Conservation (phyloP, 2,888 invertebrate species). For the Drosophila siamana region DNA sequence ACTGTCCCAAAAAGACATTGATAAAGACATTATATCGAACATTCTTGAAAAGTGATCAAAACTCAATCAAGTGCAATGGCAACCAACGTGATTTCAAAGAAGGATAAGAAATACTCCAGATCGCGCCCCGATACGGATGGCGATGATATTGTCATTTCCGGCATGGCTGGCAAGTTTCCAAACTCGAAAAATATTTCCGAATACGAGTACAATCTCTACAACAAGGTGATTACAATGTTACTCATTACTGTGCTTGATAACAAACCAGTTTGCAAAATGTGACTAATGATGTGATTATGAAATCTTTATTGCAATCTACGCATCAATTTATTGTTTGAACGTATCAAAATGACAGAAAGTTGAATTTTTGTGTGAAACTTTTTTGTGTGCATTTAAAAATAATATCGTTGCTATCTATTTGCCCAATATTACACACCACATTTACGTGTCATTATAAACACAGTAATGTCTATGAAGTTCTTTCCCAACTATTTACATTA, state of each 20-base stretch:
- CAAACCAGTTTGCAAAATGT: neutral
- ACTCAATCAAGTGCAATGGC: slow-evolving; percentile 51
- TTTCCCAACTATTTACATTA: no score
- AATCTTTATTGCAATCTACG: neutral
- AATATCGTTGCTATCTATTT: no score
- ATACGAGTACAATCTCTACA: slow-evolving; percentile 88
- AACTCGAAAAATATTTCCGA: slow-evolving; percentile 88
- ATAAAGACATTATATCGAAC: slow-evolving; percentile 9
- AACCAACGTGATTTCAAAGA: slow-evolving; percentile 44
- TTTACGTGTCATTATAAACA: no score
- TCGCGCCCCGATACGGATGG: slow-evolving; percentile 84
- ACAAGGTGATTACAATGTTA: slow-evolving; percentile 84
- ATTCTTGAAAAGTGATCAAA: slow-evolving; percentile 2
- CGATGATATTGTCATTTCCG: slow-evolving; percentile 87
- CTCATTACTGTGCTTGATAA: neutral
- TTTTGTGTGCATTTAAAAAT: no score
- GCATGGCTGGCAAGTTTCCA: slow-evolving; percentile 88
- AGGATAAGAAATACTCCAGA: slow-evolving; percentile 78
- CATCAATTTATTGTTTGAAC: neutral
- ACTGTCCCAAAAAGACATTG: slow-evolving; percentile 1
- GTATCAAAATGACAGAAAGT: neutral
- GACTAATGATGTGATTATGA: neutral
- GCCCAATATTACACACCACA: no score
- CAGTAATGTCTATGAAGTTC: no score
- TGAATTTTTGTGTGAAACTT: neutral